Percentiles rank a stretch among this genome's conserved stretches.
Evolutionary conservation across 2,113 vertebrate genomes (phyloP).

Genomic region (Zingel zingel): DNA sequence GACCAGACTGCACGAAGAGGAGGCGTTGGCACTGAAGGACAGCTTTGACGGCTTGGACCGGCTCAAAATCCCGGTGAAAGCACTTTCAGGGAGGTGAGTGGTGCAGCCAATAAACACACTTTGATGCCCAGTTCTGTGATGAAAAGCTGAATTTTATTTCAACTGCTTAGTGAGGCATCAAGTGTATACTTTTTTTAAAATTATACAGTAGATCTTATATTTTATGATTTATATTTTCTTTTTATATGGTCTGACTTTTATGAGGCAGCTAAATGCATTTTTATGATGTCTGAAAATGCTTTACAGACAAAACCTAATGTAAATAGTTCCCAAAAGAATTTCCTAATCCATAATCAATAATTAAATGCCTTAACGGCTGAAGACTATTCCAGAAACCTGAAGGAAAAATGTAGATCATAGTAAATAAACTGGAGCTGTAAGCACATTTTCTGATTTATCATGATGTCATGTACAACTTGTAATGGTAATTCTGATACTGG

Average conservation of each 20-base stretch:
- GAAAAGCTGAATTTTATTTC: not conserved
- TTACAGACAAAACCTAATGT: not conserved
- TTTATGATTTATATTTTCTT: not conserved
- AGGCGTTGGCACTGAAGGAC: constrained; percentile 84
- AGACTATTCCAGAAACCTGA: not conserved
- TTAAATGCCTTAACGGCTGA: not conserved
- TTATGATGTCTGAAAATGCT: not conserved
- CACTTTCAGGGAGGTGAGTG: constrained; percentile 89
- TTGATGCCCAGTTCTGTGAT: not conserved
- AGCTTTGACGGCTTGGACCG: constrained; percentile 84
- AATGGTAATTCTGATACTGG: constrained; percentile 8
- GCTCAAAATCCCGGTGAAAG: constrained; percentile 90
- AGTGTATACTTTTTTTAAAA: not conserved
- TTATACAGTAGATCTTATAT: not conserved
- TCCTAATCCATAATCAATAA: not conserved
- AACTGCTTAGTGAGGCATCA: not conserved
- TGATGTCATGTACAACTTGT: constrained; percentile 19
- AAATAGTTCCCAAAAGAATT: not conserved
- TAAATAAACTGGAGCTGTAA: not conserved
- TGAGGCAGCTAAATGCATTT: constrained; percentile 2
- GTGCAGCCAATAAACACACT: not conserved
- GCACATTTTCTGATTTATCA: not conserved
- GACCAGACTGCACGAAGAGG: constrained; percentile 84
- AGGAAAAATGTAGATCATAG: not conserved
- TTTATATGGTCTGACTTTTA: not conserved